Conservation (phyloP, 2,888 invertebrate genomes). For the Halictus quadricinctus region DNA sequence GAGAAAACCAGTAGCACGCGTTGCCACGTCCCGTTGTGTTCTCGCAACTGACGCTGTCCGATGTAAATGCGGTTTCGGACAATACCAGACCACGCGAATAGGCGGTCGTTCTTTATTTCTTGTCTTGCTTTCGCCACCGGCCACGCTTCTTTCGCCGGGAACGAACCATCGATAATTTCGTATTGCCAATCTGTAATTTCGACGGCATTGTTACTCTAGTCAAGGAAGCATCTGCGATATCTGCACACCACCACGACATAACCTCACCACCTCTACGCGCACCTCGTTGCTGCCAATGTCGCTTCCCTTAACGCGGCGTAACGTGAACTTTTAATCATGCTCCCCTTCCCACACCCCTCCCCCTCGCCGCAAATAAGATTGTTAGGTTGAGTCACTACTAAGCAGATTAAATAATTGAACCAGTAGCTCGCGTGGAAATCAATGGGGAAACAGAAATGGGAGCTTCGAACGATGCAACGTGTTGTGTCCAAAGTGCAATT, state of each 20-base stretch:
- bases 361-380: not conserved
- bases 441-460: not conserved
- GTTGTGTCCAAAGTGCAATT: too few species aligned
- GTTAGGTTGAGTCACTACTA: not conserved
- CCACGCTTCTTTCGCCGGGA: conserved; percentile 44
- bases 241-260: conserved; percentile 24
- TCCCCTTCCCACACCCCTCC: not conserved
- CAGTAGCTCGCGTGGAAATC: not conserved
- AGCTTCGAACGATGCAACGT: not conserved
- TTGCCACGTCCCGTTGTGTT: conserved; percentile 63
- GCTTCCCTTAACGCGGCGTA: conserved; percentile 15
- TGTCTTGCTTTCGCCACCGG: conserved; percentile 48
- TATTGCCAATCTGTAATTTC: conserved; percentile 77
- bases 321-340: not conserved
- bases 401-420: not conserved
- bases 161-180: conserved; percentile 72
- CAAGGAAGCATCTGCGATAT: conserved; percentile 74
- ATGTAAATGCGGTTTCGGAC: conserved; percentile 77
- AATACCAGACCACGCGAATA: conserved; percentile 70
- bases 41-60: conserved; percentile 76
- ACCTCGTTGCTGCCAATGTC: conserved; percentile 26
- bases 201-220: conserved; percentile 73
- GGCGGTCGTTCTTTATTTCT: conserved; percentile 56
- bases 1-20: conserved; percentile 74
- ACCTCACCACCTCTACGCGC: not conserved